Conservation (phyloP, 2,888 invertebrate genomes). For the Synergus laeviventris region DNA sequence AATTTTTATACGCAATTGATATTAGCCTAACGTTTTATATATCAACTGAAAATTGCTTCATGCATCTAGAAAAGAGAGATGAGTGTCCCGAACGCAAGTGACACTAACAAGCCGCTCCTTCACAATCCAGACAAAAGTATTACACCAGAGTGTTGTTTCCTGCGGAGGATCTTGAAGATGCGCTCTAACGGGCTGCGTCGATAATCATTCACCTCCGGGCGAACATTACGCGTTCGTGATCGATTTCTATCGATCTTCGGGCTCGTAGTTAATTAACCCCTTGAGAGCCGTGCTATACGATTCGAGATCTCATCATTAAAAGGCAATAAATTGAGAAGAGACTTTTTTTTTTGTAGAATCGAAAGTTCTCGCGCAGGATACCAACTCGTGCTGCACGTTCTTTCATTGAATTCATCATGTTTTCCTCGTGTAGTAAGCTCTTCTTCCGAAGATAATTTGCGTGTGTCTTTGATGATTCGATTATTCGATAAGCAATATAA, state of each 20-base stretch:
- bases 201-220: conserved; percentile 34
- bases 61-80: conserved; percentile 14
- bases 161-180: conserved; percentile 14
- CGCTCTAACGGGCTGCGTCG: conserved; percentile 22
- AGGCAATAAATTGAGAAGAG: conserved; percentile 19
- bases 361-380: conserved; percentile 19
- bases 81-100: conserved; percentile 3
- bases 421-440: neutral
- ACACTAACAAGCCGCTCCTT: conserved; percentile 32
- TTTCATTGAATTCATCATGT: conserved; percentile 5
- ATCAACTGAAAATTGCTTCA: neutral
- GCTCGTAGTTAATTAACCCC: conserved; percentile 32
- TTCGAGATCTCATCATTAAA: conserved; percentile 35
- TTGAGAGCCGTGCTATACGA: conserved; percentile 14
- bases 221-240: conserved; percentile 36
- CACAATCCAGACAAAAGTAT: conserved; percentile 24
- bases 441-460: neutral
- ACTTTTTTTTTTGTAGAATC: conserved; percentile 1
- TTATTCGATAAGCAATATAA: neutral
- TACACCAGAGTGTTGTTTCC: conserved; percentile 14
- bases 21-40: neutral
- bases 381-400: conserved; percentile 25
- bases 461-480: neutral
- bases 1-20: neutral
- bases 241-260: conserved; percentile 30